Evolutionary conservation across 2,888 invertebrate genomes (phyloP), one percentile per base, ranked within the genome.

Genomic region (Neelides folsomi): DNA sequence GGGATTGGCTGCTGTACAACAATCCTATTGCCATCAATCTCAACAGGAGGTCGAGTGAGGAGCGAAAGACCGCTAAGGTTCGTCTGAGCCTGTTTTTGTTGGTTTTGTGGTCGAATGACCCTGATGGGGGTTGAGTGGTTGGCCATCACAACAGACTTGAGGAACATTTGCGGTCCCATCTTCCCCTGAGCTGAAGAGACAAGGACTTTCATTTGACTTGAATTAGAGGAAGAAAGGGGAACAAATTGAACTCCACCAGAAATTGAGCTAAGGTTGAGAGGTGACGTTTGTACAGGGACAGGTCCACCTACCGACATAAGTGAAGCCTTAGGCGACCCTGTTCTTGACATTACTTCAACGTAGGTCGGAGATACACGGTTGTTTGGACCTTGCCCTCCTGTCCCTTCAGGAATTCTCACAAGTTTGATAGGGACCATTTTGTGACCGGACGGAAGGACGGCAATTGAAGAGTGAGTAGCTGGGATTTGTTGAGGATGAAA

Each of bases 361-460:
- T 61, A 43, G 43, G 56, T 62, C 2, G 64, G 64, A 4, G 64
- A 64, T 3, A 58, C 55, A n/a, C 64, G 51, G 36, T 53, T 59
- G 44, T 48, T 34, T 38, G 44, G 50, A 18, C 45, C 42, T 52
- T 47, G 57, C 42, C 49, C 39, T 40, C 59, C 52, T 10, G 56
- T 54, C 43, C 64, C 64, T 50, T 66, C 65, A 9, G 68, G 68
- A 44, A 68, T 52, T 12, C 67, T 67, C 8, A 69, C 66, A 13
- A 69, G 55, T 49, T 68, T 68, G 43, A 69, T 67, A 6, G 69
- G 68, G n/a, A 69, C 66, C 64, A 68, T 66, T 60, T 68, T 69
- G n/a, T 66, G 61, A n/a, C 66, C 65, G 19, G 62, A 53, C 2
- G 60, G 58, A 35, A 59, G 55, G 4, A 56, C 51, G 5, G 57